Percentiles rank a stretch among this genome's conserved stretches.
Evolutionary conservation across 2,797 vertebrate genomes (phyloP).

Genomic region (Protonibea diacanthus): DNA sequence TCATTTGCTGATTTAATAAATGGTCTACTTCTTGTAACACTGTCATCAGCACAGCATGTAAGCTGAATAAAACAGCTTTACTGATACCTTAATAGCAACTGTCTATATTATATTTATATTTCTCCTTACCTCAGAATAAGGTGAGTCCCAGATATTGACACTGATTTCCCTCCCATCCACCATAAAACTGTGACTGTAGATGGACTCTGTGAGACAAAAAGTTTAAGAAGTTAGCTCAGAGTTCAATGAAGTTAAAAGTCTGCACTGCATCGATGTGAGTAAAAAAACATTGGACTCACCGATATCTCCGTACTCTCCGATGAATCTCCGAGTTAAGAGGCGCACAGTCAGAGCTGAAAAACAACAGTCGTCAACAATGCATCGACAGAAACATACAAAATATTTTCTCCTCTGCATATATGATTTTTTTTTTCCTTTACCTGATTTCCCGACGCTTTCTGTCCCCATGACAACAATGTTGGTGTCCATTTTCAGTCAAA

Average conservation of each 20-base stretch:
- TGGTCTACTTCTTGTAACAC: not conserved
- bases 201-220: constrained; percentile 83
- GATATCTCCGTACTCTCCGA: constrained; percentile 92
- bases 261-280: not conserved
- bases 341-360: constrained; percentile 90
- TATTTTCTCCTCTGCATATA: not conserved
- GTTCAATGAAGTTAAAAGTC: not conserved
- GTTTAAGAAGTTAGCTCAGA: not conserved
- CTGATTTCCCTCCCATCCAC: constrained; percentile 88
- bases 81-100: not conserved
- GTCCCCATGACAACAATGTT: constrained; percentile 90
- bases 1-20: not conserved
- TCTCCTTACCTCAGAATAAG: constrained; percentile 85
- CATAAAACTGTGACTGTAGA: constrained; percentile 88
- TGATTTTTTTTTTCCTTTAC: constrained; percentile 60
- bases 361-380: not conserved
- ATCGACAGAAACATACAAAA: not conserved
- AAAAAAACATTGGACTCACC: constrained; percentile 76
- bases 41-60: not conserved
- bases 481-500: constrained; percentile 80
- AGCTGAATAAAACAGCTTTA: not conserved
- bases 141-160: constrained; percentile 91
- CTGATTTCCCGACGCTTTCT: constrained; percentile 90
- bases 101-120: no score
- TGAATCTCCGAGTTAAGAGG: constrained; percentile 91